Evolutionary conservation across 2,888 invertebrate genomes (phyloP), one percentile per base, ranked within the genome.

Genomic region (Scrobipalpa costella): DNA sequence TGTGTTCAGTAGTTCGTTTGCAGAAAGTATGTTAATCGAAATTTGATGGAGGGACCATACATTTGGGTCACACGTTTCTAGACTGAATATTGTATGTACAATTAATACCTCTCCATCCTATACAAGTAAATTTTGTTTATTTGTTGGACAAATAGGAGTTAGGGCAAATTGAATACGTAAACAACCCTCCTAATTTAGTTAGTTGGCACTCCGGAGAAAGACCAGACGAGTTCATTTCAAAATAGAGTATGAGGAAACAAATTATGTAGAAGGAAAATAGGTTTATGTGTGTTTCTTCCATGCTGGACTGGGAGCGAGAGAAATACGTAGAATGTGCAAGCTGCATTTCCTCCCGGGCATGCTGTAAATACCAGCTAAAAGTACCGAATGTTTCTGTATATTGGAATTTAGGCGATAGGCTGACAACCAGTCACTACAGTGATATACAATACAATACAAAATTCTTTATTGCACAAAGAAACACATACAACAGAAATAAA

Each of bases 11-110:
- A 50, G 0, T 50, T 50, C 9, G 9, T 21, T 50, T 17, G 19
- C 50, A 50, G 50, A 50, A 50, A 50, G 50, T 50, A 50, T 50
- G 50, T 50, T 50, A 50, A 50, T 50, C 50, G 17, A 21, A 50
- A 50, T 50, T 50, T 50, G 50, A 50, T 50, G 17, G 19, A 7
- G 11, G 6, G 17, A 2, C 1, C 21, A 17, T 2, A 11, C 21
- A 50, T 21, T 50, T 21, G 21, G 50, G 21, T 17, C 50, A 50
- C 17, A 50, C 11, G 21, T 19, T 21, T 50, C 17, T 50, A 17
- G 17, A 50, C 15, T 44, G 44, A n/a, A 44, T 15, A 15, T 44
- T 5, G n/a, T 44, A 44, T n/a, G n/a, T 44, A 44, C 6, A 15
- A 15, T 44, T 44, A 19, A 50, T 21, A 21, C 50, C 9, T 50